Evolutionary conservation across 1,140 invertebrate genomes (phyloP).

Genomic region (Zaprionus kolodkinae): DNA sequence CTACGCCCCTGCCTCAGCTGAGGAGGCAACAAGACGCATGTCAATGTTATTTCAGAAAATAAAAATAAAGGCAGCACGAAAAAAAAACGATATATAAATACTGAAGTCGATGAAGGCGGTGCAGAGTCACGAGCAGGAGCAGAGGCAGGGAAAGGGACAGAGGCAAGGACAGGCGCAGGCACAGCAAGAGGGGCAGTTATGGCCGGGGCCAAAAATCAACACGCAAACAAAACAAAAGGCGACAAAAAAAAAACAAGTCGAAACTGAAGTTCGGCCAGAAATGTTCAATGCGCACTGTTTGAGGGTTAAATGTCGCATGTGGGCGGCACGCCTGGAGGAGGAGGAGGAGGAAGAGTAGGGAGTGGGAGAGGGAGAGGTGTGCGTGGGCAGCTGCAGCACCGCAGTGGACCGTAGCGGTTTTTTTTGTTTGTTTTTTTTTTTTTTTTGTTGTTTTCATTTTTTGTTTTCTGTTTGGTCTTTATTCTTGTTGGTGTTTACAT

Average conservation of each 20-base stretch:
- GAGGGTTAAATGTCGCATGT: slow-evolving; percentile 80
- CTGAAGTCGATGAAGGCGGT: background rate
- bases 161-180: background rate
- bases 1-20: too few species aligned
- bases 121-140: too few species aligned
- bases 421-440: slow-evolving; percentile 29
- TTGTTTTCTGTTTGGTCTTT: slow-evolving; percentile 23
- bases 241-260: slow-evolving; percentile 20
- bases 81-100: background rate
- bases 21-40: slow-evolving; percentile 64
- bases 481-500: slow-evolving; percentile 61
- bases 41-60: slow-evolving; percentile 78
- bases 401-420: slow-evolving; percentile 66
- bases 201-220: slow-evolving; percentile 75
- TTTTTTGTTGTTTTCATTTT: background rate
- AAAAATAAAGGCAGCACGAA: slow-evolving; percentile 45
- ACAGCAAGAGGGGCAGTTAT: slow-evolving; percentile 43
- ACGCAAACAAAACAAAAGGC: slow-evolving; percentile 57
- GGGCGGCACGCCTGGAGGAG: slow-evolving; percentile 13
- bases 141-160: slow-evolving; percentile 8
- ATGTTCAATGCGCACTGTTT: slow-evolving; percentile 70
- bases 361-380: slow-evolving; percentile 16
- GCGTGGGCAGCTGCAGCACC: slow-evolving; percentile 45
- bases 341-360: slow-evolving; percentile 1
- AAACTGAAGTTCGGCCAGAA: slow-evolving; percentile 38